Base-by-base conservation (phyloP, 1,140 invertebrate genomes). In the Penaeus indicus region DNA sequence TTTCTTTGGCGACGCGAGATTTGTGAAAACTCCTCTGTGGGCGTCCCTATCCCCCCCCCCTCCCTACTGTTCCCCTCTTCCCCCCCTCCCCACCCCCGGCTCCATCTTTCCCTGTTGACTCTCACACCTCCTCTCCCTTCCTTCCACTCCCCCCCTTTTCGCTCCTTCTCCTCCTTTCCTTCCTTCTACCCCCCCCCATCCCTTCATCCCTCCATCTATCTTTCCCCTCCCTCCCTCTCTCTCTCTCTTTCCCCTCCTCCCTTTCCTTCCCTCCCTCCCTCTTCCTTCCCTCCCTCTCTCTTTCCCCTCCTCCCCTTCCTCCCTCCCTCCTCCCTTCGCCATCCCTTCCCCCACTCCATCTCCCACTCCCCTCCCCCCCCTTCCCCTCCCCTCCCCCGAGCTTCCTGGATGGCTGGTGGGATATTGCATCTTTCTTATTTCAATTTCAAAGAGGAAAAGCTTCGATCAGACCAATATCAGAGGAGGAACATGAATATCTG, bases 341-440 rank as follows among this genome's bases (percentile, higher is more conserved):
- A 13, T 16, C 54, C 10, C 54, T 16, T 13, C 47, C 47, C 11
- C 11, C 47, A 13, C 47, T 47, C 47, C 47, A 7, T 47, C 47
- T 13, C 11, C 47, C 47, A 47, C 5, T 13, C 47, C 47, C 47
- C 1, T 13, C 5, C 47, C 54, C 54, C 54, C 2, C 54, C 13
- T 10, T 13, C 8, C 47, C 47, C 10, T 11, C 54, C 8, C 54
- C 54, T 1, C 16, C 10, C 54, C 54, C 8, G 11, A 54, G 54
- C 11, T 16, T 54, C 54, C 54, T 54, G 54, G 54, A 54, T 13
- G 54, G 54, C 54, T 11, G 54, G 22, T 22, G 60, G 72, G 75
- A 85, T 78, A 85, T 79, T 85, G 75, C 62, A 85, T 85, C 54
- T 85, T 78, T 63, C 84, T 79, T 79, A 79, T 85, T 85, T 85